These are phyloP conservation scores for Enoplosus armatus DNA, from an alignment of 2,797 vertebrate genomes.

Conservation along the genomic window DNA sequence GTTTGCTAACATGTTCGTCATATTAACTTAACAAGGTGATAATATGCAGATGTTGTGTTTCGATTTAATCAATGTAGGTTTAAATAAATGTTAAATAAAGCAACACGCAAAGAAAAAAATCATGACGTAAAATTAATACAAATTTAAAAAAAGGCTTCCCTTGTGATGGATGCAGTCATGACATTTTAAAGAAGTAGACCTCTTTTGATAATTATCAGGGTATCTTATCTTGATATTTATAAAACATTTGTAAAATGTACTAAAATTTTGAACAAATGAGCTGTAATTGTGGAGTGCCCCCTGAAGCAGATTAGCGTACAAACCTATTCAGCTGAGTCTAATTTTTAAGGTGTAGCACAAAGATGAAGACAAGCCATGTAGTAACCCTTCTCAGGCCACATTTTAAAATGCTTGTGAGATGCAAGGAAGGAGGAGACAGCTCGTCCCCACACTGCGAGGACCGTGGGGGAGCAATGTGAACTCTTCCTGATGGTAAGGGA, in stretches of 20 bases:
- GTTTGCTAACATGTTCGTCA: not conserved
- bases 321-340: not conserved
- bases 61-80: no score
- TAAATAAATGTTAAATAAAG: no score
- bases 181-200: no score
- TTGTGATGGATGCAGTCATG: no score
- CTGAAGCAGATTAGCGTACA: not conserved
- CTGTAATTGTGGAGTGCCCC: not conserved
- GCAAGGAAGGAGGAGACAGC: conserved; percentile 10
- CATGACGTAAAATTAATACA: no score
- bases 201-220: no score
- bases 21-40: not conserved
- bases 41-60: not conserved
- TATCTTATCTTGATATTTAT: no score
- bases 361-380: not conserved
- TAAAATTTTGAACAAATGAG: not conserved
- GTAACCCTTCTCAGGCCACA: no score
- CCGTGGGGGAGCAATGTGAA: conserved; percentile 43
- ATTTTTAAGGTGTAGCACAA: not conserved
- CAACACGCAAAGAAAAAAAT: no score
- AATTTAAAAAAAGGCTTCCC: no score
- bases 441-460: conserved; percentile 8
- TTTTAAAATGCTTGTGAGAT: not conserved
- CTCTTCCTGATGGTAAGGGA: conserved; percentile 59
- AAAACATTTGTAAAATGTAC: not conserved